Evolutionary conservation across 2,888 invertebrate genomes (phyloP).

Genomic region (Ornithoptera priamus): DNA sequence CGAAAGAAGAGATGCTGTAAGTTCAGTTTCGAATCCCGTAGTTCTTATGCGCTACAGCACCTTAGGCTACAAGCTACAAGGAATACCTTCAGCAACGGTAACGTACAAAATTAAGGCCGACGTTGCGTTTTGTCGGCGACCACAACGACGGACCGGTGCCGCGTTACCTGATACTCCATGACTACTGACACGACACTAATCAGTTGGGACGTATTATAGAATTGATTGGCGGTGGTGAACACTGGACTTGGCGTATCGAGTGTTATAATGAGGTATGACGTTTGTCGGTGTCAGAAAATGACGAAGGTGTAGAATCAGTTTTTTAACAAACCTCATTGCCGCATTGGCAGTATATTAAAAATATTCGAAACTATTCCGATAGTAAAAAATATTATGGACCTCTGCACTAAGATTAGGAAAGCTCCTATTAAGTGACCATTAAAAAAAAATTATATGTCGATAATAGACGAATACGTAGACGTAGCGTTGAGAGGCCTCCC

Average conservation of each 20-base stretch:
- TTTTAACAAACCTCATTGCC: constrained; percentile 3
- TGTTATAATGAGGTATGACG: constrained; percentile 59
- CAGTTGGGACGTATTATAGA: constrained; percentile 59
- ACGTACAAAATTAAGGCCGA: constrained; percentile 51
- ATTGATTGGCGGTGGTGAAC: constrained; percentile 64
- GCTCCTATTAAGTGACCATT: too few relatives aligned
- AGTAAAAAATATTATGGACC: not conserved
- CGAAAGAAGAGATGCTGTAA: too few relatives aligned
- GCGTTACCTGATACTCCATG: constrained; percentile 56
- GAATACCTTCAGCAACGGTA: constrained; percentile 34
- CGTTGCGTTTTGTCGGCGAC: constrained; percentile 66
- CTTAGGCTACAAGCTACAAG: constrained; percentile 26
- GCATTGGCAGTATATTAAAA: not conserved
- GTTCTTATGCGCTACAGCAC: constrained; percentile 31
- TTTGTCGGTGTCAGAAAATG: constrained; percentile 38
- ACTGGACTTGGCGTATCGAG: constrained; percentile 53
- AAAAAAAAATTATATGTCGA: too few relatives aligned
- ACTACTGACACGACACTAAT: constrained; percentile 67
- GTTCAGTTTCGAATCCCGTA: too few relatives aligned
- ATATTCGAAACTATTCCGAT: not conserved
- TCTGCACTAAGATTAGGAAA: too few relatives aligned
- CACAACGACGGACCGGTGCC: constrained; percentile 50
- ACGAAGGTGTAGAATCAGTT: constrained; percentile 23
- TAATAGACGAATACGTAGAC: too few relatives aligned
- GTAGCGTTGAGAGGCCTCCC: too few relatives aligned